These are phyloP conservation scores for Penaeus monodon DNA, from an alignment of 2,888 invertebrate genomes.

Conservation along the genomic window DNA sequence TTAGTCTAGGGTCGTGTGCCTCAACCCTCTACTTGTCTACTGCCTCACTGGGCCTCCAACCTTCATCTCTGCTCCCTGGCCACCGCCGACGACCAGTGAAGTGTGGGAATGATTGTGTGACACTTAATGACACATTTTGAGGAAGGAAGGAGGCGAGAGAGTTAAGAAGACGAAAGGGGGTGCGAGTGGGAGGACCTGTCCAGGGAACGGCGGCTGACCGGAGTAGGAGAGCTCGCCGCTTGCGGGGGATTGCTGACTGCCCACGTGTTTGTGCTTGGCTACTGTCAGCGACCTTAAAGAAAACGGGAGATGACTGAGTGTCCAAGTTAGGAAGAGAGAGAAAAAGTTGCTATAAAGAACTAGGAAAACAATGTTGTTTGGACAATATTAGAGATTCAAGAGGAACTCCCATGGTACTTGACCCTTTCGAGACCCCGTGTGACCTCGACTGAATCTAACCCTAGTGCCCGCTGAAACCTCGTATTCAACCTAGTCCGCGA, in stretches of 20 bases:
- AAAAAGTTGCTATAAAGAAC: background rate
- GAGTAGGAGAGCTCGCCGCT: slow-evolving; percentile 4
- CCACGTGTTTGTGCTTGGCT: slow-evolving; percentile 54
- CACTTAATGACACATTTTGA: slow-evolving; percentile 39
- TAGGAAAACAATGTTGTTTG: background rate
- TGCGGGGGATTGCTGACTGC: slow-evolving; percentile 39
- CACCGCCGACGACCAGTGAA: slow-evolving; percentile 27
- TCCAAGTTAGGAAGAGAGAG: background rate
- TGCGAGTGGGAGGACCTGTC: slow-evolving; percentile 11
- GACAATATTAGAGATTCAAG: too few relatives aligned
- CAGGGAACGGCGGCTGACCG: slow-evolving; percentile 24
- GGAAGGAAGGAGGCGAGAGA: slow-evolving; percentile 19
- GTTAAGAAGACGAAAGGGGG: slow-evolving; percentile 33
- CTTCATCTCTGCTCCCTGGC: slow-evolving; percentile 13
- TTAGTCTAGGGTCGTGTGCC: slow-evolving; percentile 52
- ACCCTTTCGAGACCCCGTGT: too few relatives aligned
- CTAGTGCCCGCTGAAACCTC: background rate
- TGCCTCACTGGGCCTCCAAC: slow-evolving; percentile 20
- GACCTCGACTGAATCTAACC: too few relatives aligned
- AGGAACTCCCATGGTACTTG: too few relatives aligned
- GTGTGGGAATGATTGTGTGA: slow-evolving; percentile 44
- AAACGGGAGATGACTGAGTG: slow-evolving; percentile 59
- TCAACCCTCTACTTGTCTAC: slow-evolving; percentile 35
- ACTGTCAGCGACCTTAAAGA: slow-evolving; percentile 36
- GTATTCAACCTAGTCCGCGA: background rate